Evolutionary conservation across 2,113 vertebrate species (phyloP).

Genomic region (Cebus imitator): DNA sequence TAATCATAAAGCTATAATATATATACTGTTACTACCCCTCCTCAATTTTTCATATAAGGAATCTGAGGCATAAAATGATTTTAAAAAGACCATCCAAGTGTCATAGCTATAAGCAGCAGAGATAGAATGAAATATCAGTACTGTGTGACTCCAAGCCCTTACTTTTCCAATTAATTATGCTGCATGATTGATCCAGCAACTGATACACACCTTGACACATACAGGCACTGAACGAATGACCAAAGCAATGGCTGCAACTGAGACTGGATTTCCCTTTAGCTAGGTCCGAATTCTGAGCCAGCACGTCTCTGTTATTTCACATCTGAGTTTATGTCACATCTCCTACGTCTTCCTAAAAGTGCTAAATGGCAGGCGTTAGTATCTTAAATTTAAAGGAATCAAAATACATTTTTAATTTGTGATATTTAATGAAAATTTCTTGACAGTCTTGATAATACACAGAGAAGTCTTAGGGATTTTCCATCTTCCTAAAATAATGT

Average conservation of each 20-base stretch:
- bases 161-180: neutral
- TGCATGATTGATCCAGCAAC: neutral
- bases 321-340: neutral
- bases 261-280: neutral
- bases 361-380: neutral
- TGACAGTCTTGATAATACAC: neutral
- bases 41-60: neutral
- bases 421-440: slow-evolving; percentile 17
- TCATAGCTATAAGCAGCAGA: neutral
- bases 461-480: neutral
- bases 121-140: neutral
- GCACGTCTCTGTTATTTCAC: neutral
- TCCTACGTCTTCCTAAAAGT: neutral
- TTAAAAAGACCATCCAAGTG: neutral
- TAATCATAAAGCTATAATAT: neutral
- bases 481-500: neutral
- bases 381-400: slow-evolving; percentile 1
- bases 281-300: neutral
- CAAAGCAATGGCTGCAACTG: neutral
- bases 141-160: neutral
- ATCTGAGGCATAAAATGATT: neutral
- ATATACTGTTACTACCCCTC: neutral
- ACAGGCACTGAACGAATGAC: neutral
- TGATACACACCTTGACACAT: neutral
- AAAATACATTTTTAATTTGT: slow-evolving; percentile 14